A percentile compares a stretch with the other conserved stretches of the same genome.
Evolutionary conservation across 2,113 vertebrate genomes (phyloP).

Genomic region (Macquaria ambigua): DNA sequence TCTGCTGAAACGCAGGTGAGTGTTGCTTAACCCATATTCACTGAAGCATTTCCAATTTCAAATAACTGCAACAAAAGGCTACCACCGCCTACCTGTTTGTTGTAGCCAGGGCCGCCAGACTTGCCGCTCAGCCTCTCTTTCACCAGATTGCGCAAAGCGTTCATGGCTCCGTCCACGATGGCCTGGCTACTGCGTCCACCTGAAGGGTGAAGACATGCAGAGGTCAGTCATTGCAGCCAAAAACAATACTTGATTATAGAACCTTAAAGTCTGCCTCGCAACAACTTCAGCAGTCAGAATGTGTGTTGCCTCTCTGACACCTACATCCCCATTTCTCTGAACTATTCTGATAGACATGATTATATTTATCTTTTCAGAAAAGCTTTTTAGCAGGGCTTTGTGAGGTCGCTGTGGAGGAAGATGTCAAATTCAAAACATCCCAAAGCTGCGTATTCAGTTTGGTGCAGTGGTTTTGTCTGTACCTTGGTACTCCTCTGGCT

Average conservation of each 20-base stretch:
- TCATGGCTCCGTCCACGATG: slow-evolving; percentile 93
- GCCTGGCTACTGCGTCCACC: slow-evolving; percentile 92
- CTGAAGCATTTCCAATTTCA: background rate
- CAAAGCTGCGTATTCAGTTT: background rate
- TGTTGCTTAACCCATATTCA: background rate
- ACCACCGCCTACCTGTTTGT: slow-evolving; percentile 85
- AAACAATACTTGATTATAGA: background rate
- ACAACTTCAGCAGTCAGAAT: background rate
- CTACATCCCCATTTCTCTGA: background rate
- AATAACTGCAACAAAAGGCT: background rate
- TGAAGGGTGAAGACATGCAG: slow-evolving; percentile 56
- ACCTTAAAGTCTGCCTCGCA: background rate
- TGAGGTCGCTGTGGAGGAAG: background rate
- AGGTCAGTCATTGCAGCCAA: background rate
- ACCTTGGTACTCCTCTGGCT: slow-evolving; percentile 97
- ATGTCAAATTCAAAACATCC: background rate
- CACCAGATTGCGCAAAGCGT: slow-evolving; percentile 88
- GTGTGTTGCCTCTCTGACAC: background rate
- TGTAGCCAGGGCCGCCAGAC: slow-evolving; percentile 88
- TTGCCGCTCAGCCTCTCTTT: slow-evolving; percentile 91
- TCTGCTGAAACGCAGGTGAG: slow-evolving; percentile 68
- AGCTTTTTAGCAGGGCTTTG: background rate
- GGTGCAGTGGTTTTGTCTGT: background rate
- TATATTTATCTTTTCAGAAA: background rate
- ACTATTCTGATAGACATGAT: too few species aligned